A percentile compares a stretch with the other conserved stretches of the same genome.
Conservation (phyloP, 2,888 invertebrate species). For the Nephrocerus scutellatus region DNA sequence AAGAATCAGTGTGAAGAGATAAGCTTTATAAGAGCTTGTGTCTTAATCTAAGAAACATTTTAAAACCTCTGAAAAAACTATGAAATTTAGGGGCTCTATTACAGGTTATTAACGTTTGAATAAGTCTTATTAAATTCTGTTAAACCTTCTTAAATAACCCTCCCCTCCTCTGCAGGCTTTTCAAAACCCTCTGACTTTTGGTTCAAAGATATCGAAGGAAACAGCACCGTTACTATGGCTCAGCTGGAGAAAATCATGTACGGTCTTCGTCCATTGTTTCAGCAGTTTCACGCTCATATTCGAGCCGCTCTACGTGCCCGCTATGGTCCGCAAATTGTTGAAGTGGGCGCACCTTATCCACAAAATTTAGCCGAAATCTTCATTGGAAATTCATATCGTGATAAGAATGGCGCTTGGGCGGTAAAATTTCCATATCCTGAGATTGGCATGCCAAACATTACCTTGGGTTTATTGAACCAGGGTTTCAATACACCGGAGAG, state of each 20-base stretch:
- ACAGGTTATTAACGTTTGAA: too few species aligned
- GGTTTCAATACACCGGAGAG: constrained; percentile 65
- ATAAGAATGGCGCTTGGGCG: constrained; percentile 49
- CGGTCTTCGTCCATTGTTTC: constrained; percentile 32
- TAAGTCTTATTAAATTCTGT: too few species aligned
- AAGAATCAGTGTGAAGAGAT: too few species aligned
- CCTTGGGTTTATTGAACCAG: constrained; percentile 61
- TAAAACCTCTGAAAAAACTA: too few species aligned
- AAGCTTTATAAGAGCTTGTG: too few species aligned
- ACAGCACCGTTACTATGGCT: constrained; percentile 29
- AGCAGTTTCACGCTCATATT: constrained; percentile 42
- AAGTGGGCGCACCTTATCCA: constrained; percentile 32
- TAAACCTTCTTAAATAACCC: too few species aligned
- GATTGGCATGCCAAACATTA: constrained; percentile 61
- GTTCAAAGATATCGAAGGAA: constrained; percentile 59
- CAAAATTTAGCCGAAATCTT: constrained; percentile 42
- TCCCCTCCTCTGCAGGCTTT: neutral
- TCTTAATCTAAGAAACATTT: too few species aligned
- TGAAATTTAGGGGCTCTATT: too few species aligned
- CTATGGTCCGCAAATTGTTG: constrained; percentile 32
- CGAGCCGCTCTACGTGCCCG: constrained; percentile 32
- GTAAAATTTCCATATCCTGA: constrained; percentile 58
- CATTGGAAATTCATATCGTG: constrained; percentile 49
- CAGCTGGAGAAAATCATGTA: constrained; percentile 32
- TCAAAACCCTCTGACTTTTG: constrained; percentile 56